Evolutionary conservation across 1,140 invertebrate genomes (phyloP), one percentile per base, ranked within the genome.

Genomic region (Euglossa dilemma): DNA sequence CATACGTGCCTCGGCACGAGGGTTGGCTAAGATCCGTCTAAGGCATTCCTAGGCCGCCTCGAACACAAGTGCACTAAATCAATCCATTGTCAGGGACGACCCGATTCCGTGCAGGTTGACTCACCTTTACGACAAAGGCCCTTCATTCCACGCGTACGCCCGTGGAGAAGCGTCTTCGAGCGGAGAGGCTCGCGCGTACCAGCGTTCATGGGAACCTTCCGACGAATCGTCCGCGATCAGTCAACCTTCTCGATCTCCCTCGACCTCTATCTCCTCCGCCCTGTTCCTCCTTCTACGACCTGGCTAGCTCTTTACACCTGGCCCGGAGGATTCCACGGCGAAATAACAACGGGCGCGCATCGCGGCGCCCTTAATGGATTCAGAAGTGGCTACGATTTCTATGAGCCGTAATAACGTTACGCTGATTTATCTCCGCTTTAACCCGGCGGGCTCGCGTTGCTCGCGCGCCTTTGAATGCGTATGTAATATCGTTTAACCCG

Each of bases 51-150:
- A 45, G 78, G 18, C 63, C 57, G 67, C 52, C 78, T 84, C 81
- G 59, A 84, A 89, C 86, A 80, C 87, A 89, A 91, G 89, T 90
- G 85, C 89, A 91, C 87, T 91, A 92, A 92, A 93, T 93, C 92
- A 92, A 93, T 93, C 91, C 72, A 91, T 92, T 92, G 91, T 92
- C 89, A 86, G 77, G 80, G 52, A 56, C 89, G 89, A 89, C 87
- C 89, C 90, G 90, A 91, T 92, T 90, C 81, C 79, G 59, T 69
- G 61, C 85, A 92, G 89, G 90, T 92, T 92, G 92, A 92, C 90
- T 92, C 91, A 92, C 87, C 89, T 89, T 75, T 43, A 66, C 63
- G 85, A 89, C 90, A 91, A 90, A 91, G 86, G 84, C 36, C 52
- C 84, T 75, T 66, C 87, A 8, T 67, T 59, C 57, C 20, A 7